These are phyloP conservation scores for Zeugodacus cucurbitae DNA, from an alignment of 1,140 invertebrate species.

Conservation along the genomic window DNA sequence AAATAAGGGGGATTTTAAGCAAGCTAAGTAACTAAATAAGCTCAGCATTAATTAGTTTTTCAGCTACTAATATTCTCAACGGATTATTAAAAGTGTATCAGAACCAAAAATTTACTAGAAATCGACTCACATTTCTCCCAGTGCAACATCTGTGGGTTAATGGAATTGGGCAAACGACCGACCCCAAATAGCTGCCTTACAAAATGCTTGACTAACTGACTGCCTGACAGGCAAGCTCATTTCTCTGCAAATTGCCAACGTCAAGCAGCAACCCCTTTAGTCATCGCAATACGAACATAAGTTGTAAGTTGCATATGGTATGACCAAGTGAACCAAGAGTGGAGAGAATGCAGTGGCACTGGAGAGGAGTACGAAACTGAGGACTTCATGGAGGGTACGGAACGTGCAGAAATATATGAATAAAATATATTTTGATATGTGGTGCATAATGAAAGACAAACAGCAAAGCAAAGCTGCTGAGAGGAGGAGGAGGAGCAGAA, in stretches of 20 bases:
- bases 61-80: no score
- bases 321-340: no score
- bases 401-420: background rate
- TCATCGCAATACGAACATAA: no score
- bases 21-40: no score
- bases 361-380: background rate
- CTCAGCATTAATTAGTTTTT: no score
- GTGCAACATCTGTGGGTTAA: background rate
- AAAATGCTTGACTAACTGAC: background rate
- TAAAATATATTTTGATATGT: slow-evolving; percentile 28
- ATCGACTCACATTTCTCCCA: background rate
- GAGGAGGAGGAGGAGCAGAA: background rate
- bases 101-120: no score
- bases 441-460: slow-evolving; percentile 25
- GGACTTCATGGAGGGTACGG: background rate
- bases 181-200: background rate
- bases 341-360: background rate
- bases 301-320: no score
- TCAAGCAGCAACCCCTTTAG: background rate
- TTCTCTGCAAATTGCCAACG: background rate
- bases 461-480: background rate
- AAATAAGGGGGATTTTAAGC: no score
- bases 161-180: background rate
- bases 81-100: no score
- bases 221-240: background rate